phyloP scores from a whole-genome alignment of 2,797 vertebrate genomes.

The Sorex maritimensis region DNA sequence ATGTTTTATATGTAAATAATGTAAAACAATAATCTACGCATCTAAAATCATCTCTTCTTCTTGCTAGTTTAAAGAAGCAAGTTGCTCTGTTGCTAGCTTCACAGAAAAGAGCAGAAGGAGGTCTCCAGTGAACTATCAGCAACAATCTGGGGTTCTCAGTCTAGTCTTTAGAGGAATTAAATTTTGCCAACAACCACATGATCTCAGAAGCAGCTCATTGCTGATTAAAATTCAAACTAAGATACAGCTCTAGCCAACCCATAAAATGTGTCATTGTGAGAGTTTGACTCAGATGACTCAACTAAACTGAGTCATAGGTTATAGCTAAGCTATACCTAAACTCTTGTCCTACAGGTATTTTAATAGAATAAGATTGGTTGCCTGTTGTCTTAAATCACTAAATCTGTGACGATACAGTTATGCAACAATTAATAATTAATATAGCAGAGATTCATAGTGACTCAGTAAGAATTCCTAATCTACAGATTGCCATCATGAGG shows the following conservation, averaged over 20 bases:
- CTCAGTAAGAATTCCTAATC: too few species aligned
- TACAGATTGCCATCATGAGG: too few species aligned
- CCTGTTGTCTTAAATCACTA: too few species aligned
- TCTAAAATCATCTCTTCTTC: background rate
- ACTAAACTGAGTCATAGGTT: background rate
- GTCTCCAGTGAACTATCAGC: background rate
- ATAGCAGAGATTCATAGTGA: too few species aligned
- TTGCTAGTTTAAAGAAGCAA: background rate
- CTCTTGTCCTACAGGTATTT: too few species aligned
- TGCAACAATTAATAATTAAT: too few species aligned
- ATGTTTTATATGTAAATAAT: too few species aligned
- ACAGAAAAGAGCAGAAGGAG: background rate
- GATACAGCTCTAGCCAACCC: background rate
- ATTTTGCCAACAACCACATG: background rate
- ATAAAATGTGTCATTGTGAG: too few species aligned
- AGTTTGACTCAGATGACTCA: background rate
- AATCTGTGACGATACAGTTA: too few species aligned
- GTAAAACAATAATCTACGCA: background rate
- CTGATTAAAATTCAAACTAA: background rate
- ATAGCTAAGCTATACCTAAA: background rate
- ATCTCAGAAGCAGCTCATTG: background rate
- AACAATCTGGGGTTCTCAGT: background rate
- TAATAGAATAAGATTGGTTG: too few species aligned
- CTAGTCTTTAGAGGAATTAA: background rate
- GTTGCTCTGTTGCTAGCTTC: background rate